phyloP scores from a whole-genome alignment of 2,797 vertebrate genomes.

The Thunnus albacares region DNA sequence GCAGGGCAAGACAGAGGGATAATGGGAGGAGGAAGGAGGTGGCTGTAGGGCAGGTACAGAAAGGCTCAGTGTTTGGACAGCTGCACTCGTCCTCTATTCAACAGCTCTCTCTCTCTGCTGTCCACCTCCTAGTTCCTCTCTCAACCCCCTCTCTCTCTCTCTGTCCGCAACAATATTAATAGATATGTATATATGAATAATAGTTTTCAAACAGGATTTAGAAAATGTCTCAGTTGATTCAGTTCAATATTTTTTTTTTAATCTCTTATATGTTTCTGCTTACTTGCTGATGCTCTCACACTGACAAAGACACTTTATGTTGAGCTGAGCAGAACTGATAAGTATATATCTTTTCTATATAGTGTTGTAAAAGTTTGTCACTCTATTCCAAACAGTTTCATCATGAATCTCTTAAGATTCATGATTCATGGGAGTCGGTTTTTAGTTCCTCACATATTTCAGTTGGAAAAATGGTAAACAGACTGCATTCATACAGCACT shows the following conservation, averaged over 20 bases:
- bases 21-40: conserved; percentile 1
- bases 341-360: too few species aligned
- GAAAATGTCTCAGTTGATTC: too few species aligned
- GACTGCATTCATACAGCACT: too few species aligned
- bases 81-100: conserved; percentile 73
- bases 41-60: conserved; percentile 79
- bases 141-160: conserved; percentile 7
- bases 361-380: too few species aligned
- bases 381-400: neutral
- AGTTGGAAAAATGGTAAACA: neutral
- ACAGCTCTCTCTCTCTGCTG: conserved; percentile 17
- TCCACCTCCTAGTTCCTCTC: conserved; percentile 10
- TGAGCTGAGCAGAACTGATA: too few species aligned
- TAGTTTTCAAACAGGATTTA: too few species aligned
- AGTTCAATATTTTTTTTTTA: too few species aligned
- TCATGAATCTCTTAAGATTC: neutral
- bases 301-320: too few species aligned
- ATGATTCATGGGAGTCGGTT: neutral
- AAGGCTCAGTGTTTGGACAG: conserved; percentile 88
- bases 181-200: too few species aligned
- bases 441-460: neutral
- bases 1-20: conserved; percentile 36
- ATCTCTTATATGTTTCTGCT: too few species aligned
- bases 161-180: neutral
- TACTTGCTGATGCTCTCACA: too few species aligned